Conservation (phyloP, 2,888 invertebrate genomes). For the Hyles lineata region DNA sequence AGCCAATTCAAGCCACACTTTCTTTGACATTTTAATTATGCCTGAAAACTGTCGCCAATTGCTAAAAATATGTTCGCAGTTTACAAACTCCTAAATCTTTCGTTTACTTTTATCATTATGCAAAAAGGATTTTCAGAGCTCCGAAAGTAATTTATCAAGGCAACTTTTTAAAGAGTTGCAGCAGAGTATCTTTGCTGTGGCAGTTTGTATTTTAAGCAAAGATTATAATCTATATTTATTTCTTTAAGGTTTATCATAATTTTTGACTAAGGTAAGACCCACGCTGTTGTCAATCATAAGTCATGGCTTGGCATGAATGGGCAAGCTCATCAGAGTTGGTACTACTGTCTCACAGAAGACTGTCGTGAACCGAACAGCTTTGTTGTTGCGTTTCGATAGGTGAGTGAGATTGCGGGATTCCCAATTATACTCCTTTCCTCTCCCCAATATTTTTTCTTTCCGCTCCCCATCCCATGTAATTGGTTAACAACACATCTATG, state of each 20-base stretch:
- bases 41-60: not conserved
- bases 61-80: not conserved
- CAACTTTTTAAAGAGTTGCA: slow-evolving; percentile 15
- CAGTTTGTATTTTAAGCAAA: slow-evolving; percentile 3
- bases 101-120: slow-evolving; percentile 9
- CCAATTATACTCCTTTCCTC: too few species aligned
- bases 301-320: too few species aligned
- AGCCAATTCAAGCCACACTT: too few species aligned
- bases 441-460: too few species aligned
- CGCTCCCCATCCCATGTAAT: too few species aligned
- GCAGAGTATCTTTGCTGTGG: not conserved
- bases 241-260: not conserved
- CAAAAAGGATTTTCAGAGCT: not conserved
- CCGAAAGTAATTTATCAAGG: slow-evolving; percentile 4
- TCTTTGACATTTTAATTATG: not conserved
- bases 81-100: not conserved
- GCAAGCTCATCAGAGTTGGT: too few species aligned
- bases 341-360: too few species aligned
- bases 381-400: too few species aligned
- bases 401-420: too few species aligned
- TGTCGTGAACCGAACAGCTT: too few species aligned
- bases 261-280: not conserved
- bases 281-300: too few species aligned
- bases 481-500: too few species aligned
- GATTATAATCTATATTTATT: not conserved